These are phyloP conservation scores for Andrena minutula DNA, from an alignment of 2,888 invertebrate species.

Conservation along the genomic window DNA sequence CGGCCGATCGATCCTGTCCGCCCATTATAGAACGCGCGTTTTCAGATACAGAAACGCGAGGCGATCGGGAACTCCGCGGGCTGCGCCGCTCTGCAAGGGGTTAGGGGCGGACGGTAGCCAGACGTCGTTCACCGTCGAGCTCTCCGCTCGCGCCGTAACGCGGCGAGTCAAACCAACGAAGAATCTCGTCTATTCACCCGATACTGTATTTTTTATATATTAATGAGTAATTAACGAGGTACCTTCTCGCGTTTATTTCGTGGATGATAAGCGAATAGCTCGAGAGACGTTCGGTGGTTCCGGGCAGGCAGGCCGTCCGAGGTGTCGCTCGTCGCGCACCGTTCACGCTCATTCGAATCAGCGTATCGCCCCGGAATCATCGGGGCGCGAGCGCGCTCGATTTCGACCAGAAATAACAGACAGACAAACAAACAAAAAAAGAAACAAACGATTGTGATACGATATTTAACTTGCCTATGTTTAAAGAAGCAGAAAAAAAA, in stretches of 20 bases:
- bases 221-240: conserved; percentile 52
- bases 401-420: conserved; percentile 81
- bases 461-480: conserved; percentile 85
- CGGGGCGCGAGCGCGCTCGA: conserved; percentile 83
- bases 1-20: too few species aligned
- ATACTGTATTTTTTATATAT: conserved; percentile 71
- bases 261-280: conserved; percentile 61
- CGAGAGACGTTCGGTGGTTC: conserved; percentile 57
- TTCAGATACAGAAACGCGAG: too few species aligned
- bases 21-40: too few species aligned
- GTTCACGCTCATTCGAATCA: conserved; percentile 37
- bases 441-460: conserved; percentile 83
- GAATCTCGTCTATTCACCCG: conserved; percentile 69
- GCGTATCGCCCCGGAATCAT: conserved; percentile 75
- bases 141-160: conserved; percentile 49
- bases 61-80: not conserved
- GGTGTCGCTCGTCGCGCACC: conserved; percentile 50
- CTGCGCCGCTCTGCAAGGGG: not conserved
- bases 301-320: conserved; percentile 57
- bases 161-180: conserved; percentile 71
- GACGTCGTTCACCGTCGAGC: conserved; percentile 66
- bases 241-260: conserved; percentile 66
- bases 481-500: conserved; percentile 71
- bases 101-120: not conserved
- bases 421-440: not conserved